These are phyloP conservation scores for Lampropteryx suffumata DNA, from an alignment of 2,888 invertebrate species.

Conservation along the genomic window DNA sequence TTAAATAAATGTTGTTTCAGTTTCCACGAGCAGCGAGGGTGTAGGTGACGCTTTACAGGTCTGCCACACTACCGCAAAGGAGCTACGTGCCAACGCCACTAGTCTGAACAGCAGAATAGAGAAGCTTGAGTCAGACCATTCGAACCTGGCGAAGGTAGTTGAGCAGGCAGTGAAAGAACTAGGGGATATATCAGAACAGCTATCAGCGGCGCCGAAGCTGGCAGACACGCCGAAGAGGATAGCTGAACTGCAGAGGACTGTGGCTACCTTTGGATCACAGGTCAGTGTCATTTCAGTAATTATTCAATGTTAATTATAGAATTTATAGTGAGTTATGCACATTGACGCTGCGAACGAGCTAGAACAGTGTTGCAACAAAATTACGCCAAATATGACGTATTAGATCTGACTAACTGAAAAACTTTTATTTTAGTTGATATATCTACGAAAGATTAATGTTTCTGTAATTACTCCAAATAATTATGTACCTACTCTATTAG, in stretches of 20 bases:
- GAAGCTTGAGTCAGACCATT: slow-evolving; percentile 81
- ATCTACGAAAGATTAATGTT: too few species aligned
- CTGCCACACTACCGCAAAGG: slow-evolving; percentile 87
- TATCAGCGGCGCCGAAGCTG: slow-evolving; percentile 83
- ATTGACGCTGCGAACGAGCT: too few species aligned
- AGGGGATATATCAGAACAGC: slow-evolving; percentile 79
- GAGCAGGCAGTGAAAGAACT: slow-evolving; percentile 74
- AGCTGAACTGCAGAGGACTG: slow-evolving; percentile 78
- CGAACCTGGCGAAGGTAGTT: slow-evolving; percentile 57
- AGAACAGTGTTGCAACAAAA: too few species aligned
- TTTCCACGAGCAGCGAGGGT: slow-evolving; percentile 86
- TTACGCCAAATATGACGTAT: too few species aligned
- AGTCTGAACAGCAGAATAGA: slow-evolving; percentile 81
- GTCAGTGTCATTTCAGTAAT: slow-evolving; percentile 58
- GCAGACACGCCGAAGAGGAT: slow-evolving; percentile 82
- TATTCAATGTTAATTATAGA: too few species aligned
- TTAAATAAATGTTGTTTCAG: slow-evolving; percentile 53
- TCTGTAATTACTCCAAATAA: too few species aligned
- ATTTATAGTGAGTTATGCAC: too few species aligned
- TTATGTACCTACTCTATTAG: too few species aligned
- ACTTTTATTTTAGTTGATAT: too few species aligned
- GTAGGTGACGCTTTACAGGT: slow-evolving; percentile 87
- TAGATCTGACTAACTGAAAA: too few species aligned
- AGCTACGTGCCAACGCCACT: slow-evolving; percentile 86
- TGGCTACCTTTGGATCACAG: slow-evolving; percentile 84